Conservation (phyloP, 2,113 vertebrate genomes). For the Muscicapa adusta region DNA sequence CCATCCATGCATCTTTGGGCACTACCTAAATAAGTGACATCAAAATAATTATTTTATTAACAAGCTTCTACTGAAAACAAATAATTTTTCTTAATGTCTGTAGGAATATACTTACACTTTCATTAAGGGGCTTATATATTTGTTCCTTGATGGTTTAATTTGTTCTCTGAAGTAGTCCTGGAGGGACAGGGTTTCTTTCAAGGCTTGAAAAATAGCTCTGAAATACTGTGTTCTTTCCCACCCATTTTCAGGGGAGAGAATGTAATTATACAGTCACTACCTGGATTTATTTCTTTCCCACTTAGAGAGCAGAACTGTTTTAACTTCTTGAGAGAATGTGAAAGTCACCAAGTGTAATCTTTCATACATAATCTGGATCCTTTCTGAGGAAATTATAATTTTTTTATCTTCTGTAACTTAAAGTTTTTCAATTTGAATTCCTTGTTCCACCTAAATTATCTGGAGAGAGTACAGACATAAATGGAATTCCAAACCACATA, state of each 20-base stretch:
- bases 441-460: background rate
- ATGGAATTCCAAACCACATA: background rate
- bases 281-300: background rate
- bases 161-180: background rate
- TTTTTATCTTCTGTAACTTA: background rate
- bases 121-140: conserved; percentile 4
- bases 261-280: background rate
- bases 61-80: background rate
- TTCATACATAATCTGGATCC: background rate
- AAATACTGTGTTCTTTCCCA: background rate
- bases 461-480: background rate
- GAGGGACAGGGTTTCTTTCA: background rate
- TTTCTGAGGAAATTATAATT: background rate
- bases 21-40: background rate
- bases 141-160: background rate
- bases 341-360: background rate
- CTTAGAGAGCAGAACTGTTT: background rate
- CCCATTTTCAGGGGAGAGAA: background rate
- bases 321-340: background rate
- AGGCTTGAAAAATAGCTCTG: background rate
- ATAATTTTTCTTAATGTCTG: background rate
- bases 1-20: background rate
- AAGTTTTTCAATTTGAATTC: background rate
- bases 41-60: background rate
- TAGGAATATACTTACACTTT: background rate